Base-by-base conservation (phyloP, 2,113 vertebrate genomes). In the Desmodus rotundus region DNA sequence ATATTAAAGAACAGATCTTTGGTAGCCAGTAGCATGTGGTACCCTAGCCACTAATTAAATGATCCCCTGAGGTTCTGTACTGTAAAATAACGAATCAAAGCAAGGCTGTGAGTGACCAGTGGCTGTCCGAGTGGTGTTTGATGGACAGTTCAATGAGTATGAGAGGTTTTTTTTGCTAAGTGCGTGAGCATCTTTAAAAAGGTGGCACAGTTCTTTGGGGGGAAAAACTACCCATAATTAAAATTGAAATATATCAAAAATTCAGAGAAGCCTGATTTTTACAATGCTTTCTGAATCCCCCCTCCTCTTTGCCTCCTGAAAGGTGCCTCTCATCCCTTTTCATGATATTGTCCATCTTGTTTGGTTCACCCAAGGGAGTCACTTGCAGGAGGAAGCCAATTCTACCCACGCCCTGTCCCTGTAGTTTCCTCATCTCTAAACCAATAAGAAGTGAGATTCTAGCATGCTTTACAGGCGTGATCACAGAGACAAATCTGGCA, bases 21-120 rank as follows among this genome's bases (percentile, higher is more conserved):
- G 43, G 67, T 92, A 67, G 80, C 36, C 56, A 72, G 38, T 85
- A 58, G n/a, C 65, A 77, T 87, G 14, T 52, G 41, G 33, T 77
- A 88, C 50, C 61, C 7, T 50, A 95, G 43, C 36, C 68, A 92
- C 70, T 94, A 89, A 97, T 95, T 96, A 96, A 97, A 72, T 97
- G 74, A 94, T 70, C 67, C 43, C 77, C 72, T 74, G 85, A 78
- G 33, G 91, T 96, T 58, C 88, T 88, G 36, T 70, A 47, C 41
- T 78, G 38, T 70, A 72, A 95, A 94, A 81, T 61, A 96, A 83
- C 4, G 17, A 87, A 58, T 92, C 33, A 95, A 43, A 90, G 67
- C 41, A 87, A 85, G 54, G 16, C 67, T 58, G 5, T 26, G 87
- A 89, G 76, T 85, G 56, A 58, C 36, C 63, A 76, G 52, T 87